Percentiles rank a stretch among this genome's conserved stretches.
phyloP scores from a whole-genome alignment of 2,113 vertebrate species.

The Xiphorhynchus elegans region DNA sequence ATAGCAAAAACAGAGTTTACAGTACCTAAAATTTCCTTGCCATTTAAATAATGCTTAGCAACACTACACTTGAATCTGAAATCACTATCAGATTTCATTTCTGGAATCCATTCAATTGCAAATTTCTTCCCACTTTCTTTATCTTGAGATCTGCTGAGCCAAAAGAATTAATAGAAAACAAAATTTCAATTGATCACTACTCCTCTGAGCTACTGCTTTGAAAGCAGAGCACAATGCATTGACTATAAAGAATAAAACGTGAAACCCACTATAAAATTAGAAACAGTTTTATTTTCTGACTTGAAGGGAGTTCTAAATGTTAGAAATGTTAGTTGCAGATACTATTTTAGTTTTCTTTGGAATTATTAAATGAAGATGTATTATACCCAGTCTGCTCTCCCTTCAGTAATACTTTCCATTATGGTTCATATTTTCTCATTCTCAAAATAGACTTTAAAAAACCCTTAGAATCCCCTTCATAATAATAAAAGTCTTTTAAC shows the following conservation, averaged over 20 bases:
- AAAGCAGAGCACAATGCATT: neutral
- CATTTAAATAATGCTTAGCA: neutral
- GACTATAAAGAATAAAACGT: neutral
- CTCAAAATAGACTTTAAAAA: neutral
- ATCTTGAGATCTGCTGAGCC: neutral
- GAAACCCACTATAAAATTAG: neutral
- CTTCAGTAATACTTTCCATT: neutral
- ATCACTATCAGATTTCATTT: neutral
- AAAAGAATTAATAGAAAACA: neutral
- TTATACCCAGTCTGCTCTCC: neutral
- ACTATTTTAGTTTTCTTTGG: neutral
- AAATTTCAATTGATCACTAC: neutral
- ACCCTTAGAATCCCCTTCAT: neutral
- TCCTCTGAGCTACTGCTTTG: neutral
- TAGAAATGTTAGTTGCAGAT: neutral
- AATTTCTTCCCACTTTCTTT: neutral
- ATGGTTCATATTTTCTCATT: neutral
- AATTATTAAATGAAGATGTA: neutral
- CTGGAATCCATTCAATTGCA: neutral
- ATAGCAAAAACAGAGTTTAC: neutral
- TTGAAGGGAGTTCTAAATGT: neutral
- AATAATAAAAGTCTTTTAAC: neutral
- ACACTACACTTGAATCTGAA: neutral
- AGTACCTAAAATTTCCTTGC: neutral
- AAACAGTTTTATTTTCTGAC: neutral